Evolutionary conservation across 2,797 vertebrate species (phyloP).

Genomic region (Enteromius mattozi): DNA sequence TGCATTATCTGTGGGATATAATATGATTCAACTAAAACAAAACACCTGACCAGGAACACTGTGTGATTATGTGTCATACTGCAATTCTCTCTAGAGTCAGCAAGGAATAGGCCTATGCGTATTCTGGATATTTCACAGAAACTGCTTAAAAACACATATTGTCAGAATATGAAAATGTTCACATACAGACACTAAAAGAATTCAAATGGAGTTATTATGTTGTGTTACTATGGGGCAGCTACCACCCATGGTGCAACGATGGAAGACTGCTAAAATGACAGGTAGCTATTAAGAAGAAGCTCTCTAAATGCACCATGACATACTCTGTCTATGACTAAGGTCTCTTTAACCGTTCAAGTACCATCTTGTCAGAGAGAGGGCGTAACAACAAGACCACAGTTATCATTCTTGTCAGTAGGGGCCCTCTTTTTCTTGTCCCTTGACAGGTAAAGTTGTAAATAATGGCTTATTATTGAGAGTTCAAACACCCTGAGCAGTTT

Average conservation of each 20-base stretch:
- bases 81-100: conserved; percentile 71
- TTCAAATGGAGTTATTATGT: conserved; percentile 55
- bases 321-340: conserved; percentile 61
- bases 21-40: conserved; percentile 73
- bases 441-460: conserved; percentile 72
- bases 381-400: conserved; percentile 73
- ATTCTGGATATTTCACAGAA: not conserved
- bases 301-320: conserved; percentile 48
- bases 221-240: conserved; percentile 45
- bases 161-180: not conserved
- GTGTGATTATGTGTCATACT: conserved; percentile 70
- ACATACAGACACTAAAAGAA: conserved; percentile 49
- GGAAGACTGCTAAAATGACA: conserved; percentile 67
- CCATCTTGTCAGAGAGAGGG: conserved; percentile 77
- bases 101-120: conserved; percentile 61
- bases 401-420: conserved; percentile 73
- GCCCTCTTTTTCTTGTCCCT: conserved; percentile 70
- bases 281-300: conserved; percentile 65
- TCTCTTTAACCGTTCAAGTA: conserved; percentile 72
- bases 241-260: conserved; percentile 69
- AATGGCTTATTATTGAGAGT: conserved; percentile 68
- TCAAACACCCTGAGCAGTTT: conserved; percentile 57
- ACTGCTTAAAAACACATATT: not conserved
- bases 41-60: conserved; percentile 68
- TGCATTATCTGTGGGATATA: conserved; percentile 58